These are phyloP conservation scores for Drosophila oshimai DNA, from an alignment of 1,140 invertebrate species.

Conservation along the genomic window DNA sequence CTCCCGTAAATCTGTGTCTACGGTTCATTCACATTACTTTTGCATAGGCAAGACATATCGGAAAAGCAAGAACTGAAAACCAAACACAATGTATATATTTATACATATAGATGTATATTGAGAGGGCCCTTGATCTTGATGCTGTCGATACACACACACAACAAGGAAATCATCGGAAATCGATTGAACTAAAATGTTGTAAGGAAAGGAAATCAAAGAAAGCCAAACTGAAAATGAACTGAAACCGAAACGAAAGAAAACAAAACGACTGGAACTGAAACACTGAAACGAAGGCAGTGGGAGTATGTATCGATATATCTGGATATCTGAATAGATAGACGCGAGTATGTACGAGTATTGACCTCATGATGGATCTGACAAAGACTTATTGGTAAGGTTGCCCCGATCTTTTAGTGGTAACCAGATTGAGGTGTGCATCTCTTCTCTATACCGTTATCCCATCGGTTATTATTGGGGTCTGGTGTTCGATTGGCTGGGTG, in stretches of 20 bases:
- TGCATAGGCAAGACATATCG: conserved; percentile 17
- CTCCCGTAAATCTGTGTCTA: neutral
- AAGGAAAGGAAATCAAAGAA: neutral
- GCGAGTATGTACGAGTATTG: conserved; percentile 19
- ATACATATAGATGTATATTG: conserved; percentile 33
- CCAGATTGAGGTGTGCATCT: neutral
- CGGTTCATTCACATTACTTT: conserved; percentile 6
- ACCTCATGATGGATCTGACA: neutral
- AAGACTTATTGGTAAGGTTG: neutral
- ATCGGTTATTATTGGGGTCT: neutral
- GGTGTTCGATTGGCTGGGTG: neutral
- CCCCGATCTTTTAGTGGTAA: neutral
- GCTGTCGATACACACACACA: conserved; percentile 49
- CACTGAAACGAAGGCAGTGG: conserved; percentile 35
- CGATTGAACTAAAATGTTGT: neutral
- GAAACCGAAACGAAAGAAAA: neutral
- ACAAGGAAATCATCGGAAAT: conserved; percentile 28
- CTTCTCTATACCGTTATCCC: neutral
- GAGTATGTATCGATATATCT: conserved; percentile 45
- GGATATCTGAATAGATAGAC: conserved; percentile 24
- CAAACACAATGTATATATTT: conserved; percentile 15
- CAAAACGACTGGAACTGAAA: conserved; percentile 16
- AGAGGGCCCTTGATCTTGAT: conserved; percentile 57
- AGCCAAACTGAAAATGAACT: neutral
- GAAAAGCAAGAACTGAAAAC: conserved; percentile 42